phyloP scores from a whole-genome alignment of 2,113 vertebrate species.

The Psettodes erumei region DNA sequence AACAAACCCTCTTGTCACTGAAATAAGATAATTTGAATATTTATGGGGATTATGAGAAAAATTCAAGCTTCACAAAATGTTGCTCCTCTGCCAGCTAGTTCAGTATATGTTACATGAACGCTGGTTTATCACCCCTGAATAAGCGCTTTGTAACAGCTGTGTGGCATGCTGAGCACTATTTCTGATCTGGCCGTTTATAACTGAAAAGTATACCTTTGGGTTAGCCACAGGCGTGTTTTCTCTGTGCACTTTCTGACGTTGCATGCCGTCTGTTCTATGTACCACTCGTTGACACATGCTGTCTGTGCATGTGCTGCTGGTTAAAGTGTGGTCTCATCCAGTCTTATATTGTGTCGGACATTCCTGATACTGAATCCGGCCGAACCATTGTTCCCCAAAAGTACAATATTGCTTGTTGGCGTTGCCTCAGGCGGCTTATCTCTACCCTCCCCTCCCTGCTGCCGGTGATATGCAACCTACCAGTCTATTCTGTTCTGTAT shows the following conservation, averaged over 20 bases:
- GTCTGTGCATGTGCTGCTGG: constrained; percentile 28
- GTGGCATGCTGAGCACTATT: constrained; percentile 54
- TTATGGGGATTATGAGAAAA: constrained; percentile 26
- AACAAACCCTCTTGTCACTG: constrained; percentile 34
- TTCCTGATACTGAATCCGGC: constrained; percentile 24
- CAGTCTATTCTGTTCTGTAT: constrained; percentile 1
- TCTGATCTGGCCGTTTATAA: constrained; percentile 70
- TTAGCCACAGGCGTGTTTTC: constrained; percentile 69
- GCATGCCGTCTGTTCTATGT: constrained; percentile 46
- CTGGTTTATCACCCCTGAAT: constrained; percentile 62
- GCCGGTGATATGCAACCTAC: constrained; percentile 24
- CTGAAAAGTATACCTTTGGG: constrained; percentile 69
- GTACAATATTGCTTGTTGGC: constrained; percentile 28
- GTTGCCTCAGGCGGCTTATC: constrained; percentile 39
- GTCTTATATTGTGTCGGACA: constrained; percentile 37
- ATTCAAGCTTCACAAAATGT: constrained; percentile 52
- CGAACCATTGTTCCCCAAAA: constrained; percentile 38
- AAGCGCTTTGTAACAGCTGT: constrained; percentile 66
- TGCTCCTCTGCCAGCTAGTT: constrained; percentile 28
- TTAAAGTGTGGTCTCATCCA: constrained; percentile 13
- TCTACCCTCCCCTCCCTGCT: constrained; percentile 46
- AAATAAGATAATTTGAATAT: constrained; percentile 45
- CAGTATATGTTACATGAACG: constrained; percentile 52
- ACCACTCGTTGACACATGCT: constrained; percentile 25
- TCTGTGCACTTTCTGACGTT: constrained; percentile 37